Evolutionary conservation across 2,113 vertebrate genomes (phyloP).

Genomic region (Oxygymnocypris stewartii): DNA sequence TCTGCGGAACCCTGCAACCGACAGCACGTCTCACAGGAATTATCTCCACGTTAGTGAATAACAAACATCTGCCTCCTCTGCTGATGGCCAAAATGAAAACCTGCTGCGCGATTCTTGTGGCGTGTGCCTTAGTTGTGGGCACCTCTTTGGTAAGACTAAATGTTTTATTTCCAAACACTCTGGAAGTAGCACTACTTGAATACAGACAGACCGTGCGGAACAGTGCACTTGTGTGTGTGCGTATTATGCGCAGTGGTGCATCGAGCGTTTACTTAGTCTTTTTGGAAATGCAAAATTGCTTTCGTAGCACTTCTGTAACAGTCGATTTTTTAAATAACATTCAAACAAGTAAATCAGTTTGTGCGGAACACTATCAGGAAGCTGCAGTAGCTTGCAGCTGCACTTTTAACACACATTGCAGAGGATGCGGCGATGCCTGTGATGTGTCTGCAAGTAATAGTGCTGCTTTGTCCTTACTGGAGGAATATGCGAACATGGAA

Average conservation of each 20-base stretch:
- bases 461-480: neutral
- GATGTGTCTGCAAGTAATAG: slow-evolving; percentile 23
- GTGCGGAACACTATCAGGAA: slow-evolving; percentile 50
- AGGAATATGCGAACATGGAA: neutral
- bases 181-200: slow-evolving; percentile 47
- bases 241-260: neutral
- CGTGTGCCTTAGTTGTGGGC: slow-evolving; percentile 71
- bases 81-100: slow-evolving; percentile 72
- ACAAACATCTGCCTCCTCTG: slow-evolving; percentile 34
- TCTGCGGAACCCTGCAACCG: slow-evolving; percentile 54
- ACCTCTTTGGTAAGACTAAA: slow-evolving; percentile 76
- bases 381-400: slow-evolving; percentile 46
- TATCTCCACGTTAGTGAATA: slow-evolving; percentile 56
- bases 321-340: neutral
- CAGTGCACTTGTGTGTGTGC: neutral
- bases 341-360: slow-evolving; percentile 24
- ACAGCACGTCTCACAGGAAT: slow-evolving; percentile 64
- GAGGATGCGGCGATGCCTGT: slow-evolving; percentile 50
- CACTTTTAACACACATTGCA: slow-evolving; percentile 55
- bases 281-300: slow-evolving; percentile 1
- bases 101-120: slow-evolving; percentile 68
- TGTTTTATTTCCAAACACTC: slow-evolving; percentile 51
- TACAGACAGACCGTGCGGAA: neutral
- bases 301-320: slow-evolving; percentile 24
- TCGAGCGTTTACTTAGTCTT: slow-evolving; percentile 64